Conservation (phyloP, 2,113 vertebrate genomes). For the cattle (Bos taurus) region DNA sequence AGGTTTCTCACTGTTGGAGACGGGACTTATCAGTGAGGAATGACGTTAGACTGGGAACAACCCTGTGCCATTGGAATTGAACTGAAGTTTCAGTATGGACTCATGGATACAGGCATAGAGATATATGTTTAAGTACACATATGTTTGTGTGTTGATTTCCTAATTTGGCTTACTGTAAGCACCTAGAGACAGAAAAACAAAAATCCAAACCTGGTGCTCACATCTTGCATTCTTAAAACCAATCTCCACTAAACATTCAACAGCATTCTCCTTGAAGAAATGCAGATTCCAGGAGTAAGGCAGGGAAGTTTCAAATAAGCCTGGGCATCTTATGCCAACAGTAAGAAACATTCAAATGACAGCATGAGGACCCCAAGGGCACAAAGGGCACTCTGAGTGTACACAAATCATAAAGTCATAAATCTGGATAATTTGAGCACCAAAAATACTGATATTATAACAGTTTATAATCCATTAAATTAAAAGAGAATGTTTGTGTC, state of each 20-base stretch:
- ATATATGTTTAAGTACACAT: not conserved
- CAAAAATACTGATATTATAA: not conserved
- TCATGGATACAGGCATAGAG: not conserved
- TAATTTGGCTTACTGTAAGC: not conserved
- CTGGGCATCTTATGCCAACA: not conserved
- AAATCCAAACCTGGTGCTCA: not conserved
- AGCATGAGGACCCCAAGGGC: not conserved
- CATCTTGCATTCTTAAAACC: not conserved
- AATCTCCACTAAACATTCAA: not conserved
- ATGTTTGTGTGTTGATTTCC: not conserved
- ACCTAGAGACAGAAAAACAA: not conserved
- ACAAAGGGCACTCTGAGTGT: not conserved
- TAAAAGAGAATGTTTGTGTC: not conserved
- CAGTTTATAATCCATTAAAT: not conserved
- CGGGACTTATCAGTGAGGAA: not conserved
- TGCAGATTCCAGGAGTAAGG: not conserved
- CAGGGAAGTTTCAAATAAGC: not conserved
- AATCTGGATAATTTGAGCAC: not conserved
- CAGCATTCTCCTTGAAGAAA: not conserved
- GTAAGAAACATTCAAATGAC: not conserved
- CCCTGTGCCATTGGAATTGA: not conserved
- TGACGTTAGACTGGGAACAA: not conserved
- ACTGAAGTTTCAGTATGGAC: not conserved
- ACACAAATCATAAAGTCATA: not conserved
- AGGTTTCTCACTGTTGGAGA: not conserved